Evolutionary conservation across 2,113 vertebrate genomes (phyloP).

Genomic region (rabbit (Oryctolagus cuniculus)): DNA sequence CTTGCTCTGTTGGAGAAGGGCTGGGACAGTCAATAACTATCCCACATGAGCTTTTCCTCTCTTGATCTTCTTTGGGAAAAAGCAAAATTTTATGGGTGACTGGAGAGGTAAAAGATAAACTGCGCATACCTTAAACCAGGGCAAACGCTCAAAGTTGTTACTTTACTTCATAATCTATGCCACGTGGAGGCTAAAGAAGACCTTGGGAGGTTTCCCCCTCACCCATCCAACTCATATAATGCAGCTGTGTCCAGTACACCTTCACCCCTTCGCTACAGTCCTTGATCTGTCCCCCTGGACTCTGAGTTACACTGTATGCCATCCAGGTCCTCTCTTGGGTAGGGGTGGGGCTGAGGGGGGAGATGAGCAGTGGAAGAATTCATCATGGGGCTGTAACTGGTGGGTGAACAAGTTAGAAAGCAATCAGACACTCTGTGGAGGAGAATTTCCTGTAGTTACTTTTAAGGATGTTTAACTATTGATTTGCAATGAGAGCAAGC

Average conservation of each 20-base stretch:
- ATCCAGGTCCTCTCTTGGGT: not conserved
- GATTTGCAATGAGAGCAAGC: too few species aligned
- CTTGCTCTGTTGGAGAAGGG: not conserved
- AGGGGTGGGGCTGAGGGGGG: not conserved
- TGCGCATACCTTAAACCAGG: not conserved
- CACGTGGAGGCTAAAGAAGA: conserved; percentile 10
- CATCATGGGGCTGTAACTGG: not conserved
- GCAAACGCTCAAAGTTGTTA: not conserved
- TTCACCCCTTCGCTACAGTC: not conserved
- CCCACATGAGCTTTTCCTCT: not conserved
- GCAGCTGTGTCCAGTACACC: not conserved
- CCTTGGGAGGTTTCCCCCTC: not conserved
- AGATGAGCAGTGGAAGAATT: not conserved
- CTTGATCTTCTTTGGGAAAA: conserved; percentile 40
- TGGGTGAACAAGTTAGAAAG: not conserved
- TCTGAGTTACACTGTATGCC: too few species aligned
- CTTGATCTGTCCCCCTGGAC: not conserved
- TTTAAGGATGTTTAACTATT: not conserved
- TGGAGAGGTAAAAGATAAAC: conserved; percentile 2
- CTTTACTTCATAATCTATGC: conserved; percentile 9
- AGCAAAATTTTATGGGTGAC: not conserved
- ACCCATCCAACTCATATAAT: not conserved
- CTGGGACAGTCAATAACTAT: not conserved
- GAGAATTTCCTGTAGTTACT: not conserved
- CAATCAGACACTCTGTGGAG: not conserved